phyloP scores from a whole-genome alignment of 2,113 vertebrate genomes.

The Numida meleagris region DNA sequence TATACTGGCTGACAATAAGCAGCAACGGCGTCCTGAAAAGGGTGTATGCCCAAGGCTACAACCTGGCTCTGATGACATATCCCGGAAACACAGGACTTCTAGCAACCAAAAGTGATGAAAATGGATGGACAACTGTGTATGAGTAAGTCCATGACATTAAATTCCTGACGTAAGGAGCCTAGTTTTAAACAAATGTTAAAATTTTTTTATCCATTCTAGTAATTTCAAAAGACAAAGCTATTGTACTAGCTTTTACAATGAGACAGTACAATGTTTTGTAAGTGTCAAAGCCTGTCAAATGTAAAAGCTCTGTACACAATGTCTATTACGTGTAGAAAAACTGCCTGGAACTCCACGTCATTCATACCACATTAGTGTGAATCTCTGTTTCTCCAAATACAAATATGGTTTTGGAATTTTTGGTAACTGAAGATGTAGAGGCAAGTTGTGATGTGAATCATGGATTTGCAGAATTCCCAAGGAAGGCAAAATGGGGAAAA shows the following conservation, averaged over 20 bases:
- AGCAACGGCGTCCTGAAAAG: slow-evolving; percentile 93
- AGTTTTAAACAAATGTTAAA: neutral
- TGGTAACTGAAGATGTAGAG: neutral
- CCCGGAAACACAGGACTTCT: slow-evolving; percentile 93
- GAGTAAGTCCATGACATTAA: slow-evolving; percentile 83
- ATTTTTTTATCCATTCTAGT: neutral
- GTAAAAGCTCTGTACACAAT: neutral
- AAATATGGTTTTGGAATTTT: neutral
- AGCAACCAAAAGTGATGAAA: slow-evolving; percentile 96
- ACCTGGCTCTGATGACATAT: slow-evolving; percentile 94
- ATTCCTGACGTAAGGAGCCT: neutral
- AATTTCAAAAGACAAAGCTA: neutral
- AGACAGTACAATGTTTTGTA: neutral
- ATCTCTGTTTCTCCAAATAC: neutral
- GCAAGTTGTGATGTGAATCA: neutral
- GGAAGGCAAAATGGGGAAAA: neutral
- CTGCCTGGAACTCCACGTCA: neutral
- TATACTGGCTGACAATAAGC: slow-evolving; percentile 95
- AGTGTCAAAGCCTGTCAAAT: neutral
- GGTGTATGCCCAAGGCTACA: slow-evolving; percentile 94
- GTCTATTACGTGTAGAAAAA: neutral
- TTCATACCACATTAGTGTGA: slow-evolving; percentile 4
- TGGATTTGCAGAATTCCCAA: neutral
- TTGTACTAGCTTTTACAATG: neutral
- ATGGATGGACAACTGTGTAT: slow-evolving; percentile 96